phyloP scores from a whole-genome alignment of 2,113 vertebrate species.

The Nycticryphes semicollaris region DNA sequence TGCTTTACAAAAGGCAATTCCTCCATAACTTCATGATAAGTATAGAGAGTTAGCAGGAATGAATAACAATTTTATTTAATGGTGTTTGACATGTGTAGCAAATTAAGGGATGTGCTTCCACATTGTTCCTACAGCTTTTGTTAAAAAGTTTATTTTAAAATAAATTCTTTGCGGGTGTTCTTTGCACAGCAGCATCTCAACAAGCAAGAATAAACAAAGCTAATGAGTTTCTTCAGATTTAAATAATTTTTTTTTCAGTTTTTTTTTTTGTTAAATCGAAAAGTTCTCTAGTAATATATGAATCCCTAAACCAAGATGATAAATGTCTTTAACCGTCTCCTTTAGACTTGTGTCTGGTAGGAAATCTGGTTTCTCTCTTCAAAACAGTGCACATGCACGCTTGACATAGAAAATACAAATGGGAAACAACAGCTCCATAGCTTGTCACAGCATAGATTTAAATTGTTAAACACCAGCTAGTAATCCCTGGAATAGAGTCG shows the following conservation, averaged over 20 bases:
- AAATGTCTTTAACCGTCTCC: background rate
- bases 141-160: background rate
- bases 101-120: background rate
- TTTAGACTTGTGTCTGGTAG: background rate
- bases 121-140: background rate
- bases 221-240: background rate
- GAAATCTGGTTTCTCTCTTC: background rate
- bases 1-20: background rate
- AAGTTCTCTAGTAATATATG: background rate
- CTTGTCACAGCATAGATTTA: background rate
- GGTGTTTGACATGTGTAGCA: background rate
- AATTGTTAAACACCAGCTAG: background rate
- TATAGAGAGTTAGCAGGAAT: background rate
- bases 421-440: background rate
- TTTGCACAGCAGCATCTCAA: background rate
- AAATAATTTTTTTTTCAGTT: background rate
- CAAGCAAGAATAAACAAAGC: background rate
- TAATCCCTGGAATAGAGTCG: background rate
- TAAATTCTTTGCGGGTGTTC: background rate
- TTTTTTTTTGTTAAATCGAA: background rate
- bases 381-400: background rate
- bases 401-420: background rate
- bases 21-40: background rate
- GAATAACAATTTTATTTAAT: background rate
- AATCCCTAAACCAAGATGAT: background rate